Evolutionary conservation across 2,888 invertebrate species (phyloP), one percentile per base, ranked within the genome.

Genomic region (Geophilus truncorum): DNA sequence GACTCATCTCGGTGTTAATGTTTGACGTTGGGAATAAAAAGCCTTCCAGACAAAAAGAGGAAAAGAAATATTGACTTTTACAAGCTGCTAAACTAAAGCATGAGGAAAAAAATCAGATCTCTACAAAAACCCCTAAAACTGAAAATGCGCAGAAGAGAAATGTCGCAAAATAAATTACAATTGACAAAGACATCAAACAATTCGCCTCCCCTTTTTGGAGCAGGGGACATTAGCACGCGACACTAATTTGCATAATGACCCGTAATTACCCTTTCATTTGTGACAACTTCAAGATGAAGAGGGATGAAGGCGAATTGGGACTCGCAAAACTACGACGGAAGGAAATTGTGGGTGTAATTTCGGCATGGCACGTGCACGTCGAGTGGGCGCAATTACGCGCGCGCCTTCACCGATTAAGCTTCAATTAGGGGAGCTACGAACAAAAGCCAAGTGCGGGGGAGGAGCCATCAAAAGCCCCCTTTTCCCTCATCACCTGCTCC

Each of bases 301-400:
- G 40, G 40, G 40, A 21, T 62, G 57, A 18, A 62, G 57, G 57
- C 21, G 57, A 62, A 62, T 62, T 62, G 57, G 57, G 23, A 62
- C 57, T 62, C 57, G 57, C 15, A 40, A 40, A 62, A 23, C 57
- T 23, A 62, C 57, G 57, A 62, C 57, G 57, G 76, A 76, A 30
- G 76, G 76, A 76, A 76, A 76, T 76, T 76, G 76, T 76, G 76
- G 76, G 76, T 76, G 76, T 76, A 76, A 76, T 76, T 76, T 76
- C 76, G 34, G 32, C 76, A 34, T 76, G 76, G 30, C 76, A 76
- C 76, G 76, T 76, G 76, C 76, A 30, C 76, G 30, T 34, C 30
- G 76, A 76, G 76, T 76, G 76, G 76, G 32, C 30, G 32, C 76
- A 76, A 76, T 76, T 76, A 76, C 76, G 76, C 34, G 57, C 57